Base-by-base conservation (phyloP, 1,140 invertebrate species). In the Bombus turneri region DNA sequence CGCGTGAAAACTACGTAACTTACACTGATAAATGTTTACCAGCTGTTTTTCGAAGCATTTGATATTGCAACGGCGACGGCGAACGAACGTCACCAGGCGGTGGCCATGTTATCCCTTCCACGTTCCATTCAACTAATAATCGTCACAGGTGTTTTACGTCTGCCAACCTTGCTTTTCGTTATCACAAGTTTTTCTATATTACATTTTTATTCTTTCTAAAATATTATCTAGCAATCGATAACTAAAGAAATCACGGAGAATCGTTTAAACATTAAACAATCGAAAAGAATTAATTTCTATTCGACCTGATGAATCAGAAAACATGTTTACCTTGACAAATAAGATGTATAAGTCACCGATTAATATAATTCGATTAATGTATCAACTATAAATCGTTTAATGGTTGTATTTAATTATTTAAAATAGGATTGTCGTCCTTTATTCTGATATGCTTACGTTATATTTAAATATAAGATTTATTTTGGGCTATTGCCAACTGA, bases 51-150 rank as follows among this genome's bases (percentile, higher is more conserved):
- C 86, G 77, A 64, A 86, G 83, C 92, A 93, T 93, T 92, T 92
- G 91, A 91, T 92, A 89, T 83, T 78, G 81, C 81, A 80, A 91
- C 87, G 84, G 87, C 78, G 84, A 90, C 87, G 86, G 86, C 78
- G 84, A 89, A 90, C 88, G 87, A 93, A 94, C 93, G 93, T 94
- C 93, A 94, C 90, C 92, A 94, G 92, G 92, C 92, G 89, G 93
- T 91, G 89, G 94, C 93, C 93, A 94, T 94, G 89, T 94, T 94
- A 91, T 93, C 86, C 88, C 92, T 92, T 93, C 92, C 91, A 92
- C 92, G 90, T 92, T 93, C 89, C 12, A 75, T 41, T 39, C 9
- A 66, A 81, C 71, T 71, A 82, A 76, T 76, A 86, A 62, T 86
- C 88, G 81, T 86, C 87, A 81, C 88, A 90, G 88, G 88, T 90